Conservation (phyloP, 1,140 invertebrate genomes). For the Leptoteleia sp. region DNA sequence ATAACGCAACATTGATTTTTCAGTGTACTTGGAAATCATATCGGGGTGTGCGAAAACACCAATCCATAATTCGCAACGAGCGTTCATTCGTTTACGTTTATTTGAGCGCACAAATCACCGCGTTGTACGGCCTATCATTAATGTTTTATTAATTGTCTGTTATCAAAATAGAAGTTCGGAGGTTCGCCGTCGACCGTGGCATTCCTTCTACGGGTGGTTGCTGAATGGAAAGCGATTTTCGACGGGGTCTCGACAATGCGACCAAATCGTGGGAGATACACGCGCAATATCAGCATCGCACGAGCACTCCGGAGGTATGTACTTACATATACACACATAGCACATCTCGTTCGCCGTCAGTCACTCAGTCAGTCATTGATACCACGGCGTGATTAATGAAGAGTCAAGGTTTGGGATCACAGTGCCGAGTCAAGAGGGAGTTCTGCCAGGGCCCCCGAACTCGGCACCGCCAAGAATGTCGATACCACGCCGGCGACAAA, state of each 20-base stretch:
- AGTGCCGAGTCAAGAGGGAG: slow-evolving; percentile 72
- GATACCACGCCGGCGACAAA: slow-evolving; percentile 72
- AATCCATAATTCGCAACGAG: too few species aligned
- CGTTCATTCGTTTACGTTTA: too few species aligned
- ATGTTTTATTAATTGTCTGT: too few species aligned
- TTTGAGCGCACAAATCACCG: too few species aligned
- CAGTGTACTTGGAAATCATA: too few species aligned
- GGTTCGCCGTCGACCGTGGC: too few species aligned
- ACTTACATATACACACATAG: slow-evolving; percentile 66
- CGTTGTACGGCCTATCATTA: too few species aligned
- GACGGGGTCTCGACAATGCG: slow-evolving; percentile 59
- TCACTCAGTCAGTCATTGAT: slow-evolving; percentile 81
- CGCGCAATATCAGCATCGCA: slow-evolving; percentile 70
- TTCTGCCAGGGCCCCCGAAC: slow-evolving; percentile 65
- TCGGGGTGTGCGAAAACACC: too few species aligned
- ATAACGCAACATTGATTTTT: too few species aligned
- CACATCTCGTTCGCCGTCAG: slow-evolving; percentile 78
- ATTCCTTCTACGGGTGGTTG: too few species aligned
- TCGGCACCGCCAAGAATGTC: slow-evolving; percentile 74
- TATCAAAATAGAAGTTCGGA: too few species aligned
- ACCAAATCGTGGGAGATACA: slow-evolving; percentile 58
- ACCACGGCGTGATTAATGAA: slow-evolving; percentile 80
- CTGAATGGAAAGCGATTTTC: slow-evolving; percentile 65
- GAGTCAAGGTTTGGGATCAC: slow-evolving; percentile 80
- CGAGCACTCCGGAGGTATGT: slow-evolving; percentile 61